Percentiles rank a stretch among this genome's conserved stretches.
phyloP scores from a whole-genome alignment of 2,113 vertebrate species.

The Campylorhamphus procurvoides region DNA sequence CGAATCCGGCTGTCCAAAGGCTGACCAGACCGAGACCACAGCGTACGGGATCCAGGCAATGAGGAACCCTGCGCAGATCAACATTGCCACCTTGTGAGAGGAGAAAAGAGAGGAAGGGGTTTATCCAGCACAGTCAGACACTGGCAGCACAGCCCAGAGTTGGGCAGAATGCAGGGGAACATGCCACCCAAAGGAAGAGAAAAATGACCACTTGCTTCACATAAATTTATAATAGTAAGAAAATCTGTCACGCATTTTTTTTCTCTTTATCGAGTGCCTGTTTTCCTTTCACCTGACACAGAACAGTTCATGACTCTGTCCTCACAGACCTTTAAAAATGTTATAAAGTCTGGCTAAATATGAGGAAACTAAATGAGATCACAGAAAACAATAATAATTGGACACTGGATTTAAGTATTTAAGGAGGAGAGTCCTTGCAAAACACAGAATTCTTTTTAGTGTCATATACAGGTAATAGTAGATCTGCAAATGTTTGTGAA shows the following conservation, averaged over 20 bases:
- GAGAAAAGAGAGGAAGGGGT: not conserved
- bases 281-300: not conserved
- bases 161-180: not conserved
- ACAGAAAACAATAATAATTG: not conserved
- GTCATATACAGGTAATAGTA: not conserved
- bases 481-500: fast-evolving
- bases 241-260: not conserved
- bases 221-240: not conserved
- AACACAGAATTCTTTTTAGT: not conserved
- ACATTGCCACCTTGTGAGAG: constrained; percentile 88
- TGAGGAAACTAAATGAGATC: not conserved
- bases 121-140: not conserved
- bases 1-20: constrained; percentile 86
- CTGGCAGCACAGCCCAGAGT: not conserved
- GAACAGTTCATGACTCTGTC: not conserved
- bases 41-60: constrained; percentile 96
- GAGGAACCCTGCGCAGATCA: constrained; percentile 95
- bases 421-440: not conserved
- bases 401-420: not conserved
- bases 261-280: not conserved
- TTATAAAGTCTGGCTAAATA: not conserved
- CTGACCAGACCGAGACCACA: constrained; percentile 90
- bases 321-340: not conserved
- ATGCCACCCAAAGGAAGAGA: not conserved
- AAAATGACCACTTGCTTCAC: not conserved